Conservation (phyloP, 2,888 invertebrate species). For the Fabriciana adippe region DNA sequence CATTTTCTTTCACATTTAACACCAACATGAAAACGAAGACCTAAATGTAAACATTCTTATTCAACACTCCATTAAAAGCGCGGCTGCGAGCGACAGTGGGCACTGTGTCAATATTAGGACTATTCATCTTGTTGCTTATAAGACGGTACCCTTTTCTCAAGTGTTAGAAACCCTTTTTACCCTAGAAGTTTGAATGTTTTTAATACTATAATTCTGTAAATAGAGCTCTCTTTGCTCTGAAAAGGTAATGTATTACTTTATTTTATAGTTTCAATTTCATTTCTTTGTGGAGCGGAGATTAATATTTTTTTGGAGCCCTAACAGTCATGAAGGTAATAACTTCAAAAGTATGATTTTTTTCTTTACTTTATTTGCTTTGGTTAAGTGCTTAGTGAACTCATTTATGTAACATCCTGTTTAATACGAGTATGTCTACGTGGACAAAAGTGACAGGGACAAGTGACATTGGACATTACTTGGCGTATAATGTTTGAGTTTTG, state of each 20-base stretch:
- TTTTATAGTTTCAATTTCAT: too few relatives aligned
- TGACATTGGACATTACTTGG: too few relatives aligned
- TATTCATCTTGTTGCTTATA: conserved; percentile 53
- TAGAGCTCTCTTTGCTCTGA: background rate
- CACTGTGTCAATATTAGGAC: conserved; percentile 55
- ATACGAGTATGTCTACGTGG: too few relatives aligned
- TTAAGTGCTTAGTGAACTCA: too few relatives aligned
- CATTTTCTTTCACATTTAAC: background rate
- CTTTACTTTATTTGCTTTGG: too few relatives aligned
- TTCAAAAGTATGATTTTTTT: too few relatives aligned
- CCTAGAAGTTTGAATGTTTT: background rate
- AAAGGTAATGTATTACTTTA: background rate
- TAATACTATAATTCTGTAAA: conserved; percentile 4
- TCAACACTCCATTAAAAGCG: conserved; percentile 20
- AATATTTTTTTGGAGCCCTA: too few relatives aligned
- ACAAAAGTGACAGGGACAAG: too few relatives aligned
- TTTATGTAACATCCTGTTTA: too few relatives aligned
- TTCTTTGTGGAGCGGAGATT: too few relatives aligned
- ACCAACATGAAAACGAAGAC: conserved; percentile 14
- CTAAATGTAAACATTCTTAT: conserved; percentile 24
- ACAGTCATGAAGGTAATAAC: too few relatives aligned
- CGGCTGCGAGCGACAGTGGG: conserved; percentile 41
- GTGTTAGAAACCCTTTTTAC: conserved; percentile 36
- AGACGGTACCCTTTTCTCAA: conserved; percentile 52
- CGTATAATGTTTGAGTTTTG: too few relatives aligned